phyloP scores from a whole-genome alignment of 2,888 invertebrate species.

The Prostheceraeus crozeri region DNA sequence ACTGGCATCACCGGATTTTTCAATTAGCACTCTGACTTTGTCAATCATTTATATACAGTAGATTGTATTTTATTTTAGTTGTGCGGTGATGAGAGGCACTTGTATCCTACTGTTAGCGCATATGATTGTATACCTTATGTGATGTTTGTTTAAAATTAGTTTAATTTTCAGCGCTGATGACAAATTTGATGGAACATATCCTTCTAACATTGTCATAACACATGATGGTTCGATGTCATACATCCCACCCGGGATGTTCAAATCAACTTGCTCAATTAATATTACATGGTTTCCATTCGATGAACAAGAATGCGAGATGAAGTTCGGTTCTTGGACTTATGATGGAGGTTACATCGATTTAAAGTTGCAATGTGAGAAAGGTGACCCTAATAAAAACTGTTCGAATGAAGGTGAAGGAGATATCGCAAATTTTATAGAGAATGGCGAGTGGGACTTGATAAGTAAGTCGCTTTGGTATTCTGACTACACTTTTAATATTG shows the following conservation, averaged over 20 bases:
- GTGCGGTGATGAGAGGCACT: too few species aligned
- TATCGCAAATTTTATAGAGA: conserved; percentile 92
- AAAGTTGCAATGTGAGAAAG: conserved; percentile 28
- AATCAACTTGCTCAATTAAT: conserved; percentile 42
- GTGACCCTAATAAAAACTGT: conserved; percentile 3
- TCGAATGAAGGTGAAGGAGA: conserved; percentile 69
- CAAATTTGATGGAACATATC: conserved; percentile 35
- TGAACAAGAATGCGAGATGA: conserved; percentile 41
- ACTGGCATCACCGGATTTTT: too few species aligned
- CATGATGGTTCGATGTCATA: conserved; percentile 40
- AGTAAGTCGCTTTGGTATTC: too few species aligned
- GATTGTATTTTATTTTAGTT: too few species aligned
- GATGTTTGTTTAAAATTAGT: neutral
- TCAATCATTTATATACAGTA: too few species aligned
- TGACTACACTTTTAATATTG: too few species aligned
- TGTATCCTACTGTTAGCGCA: too few species aligned
- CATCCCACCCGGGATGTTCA: conserved; percentile 43
- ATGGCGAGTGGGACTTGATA: conserved; percentile 98
- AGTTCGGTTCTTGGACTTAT: conserved; percentile 43
- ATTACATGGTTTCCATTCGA: conserved; percentile 43
- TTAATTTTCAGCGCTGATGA: conserved; percentile 38
- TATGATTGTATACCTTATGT: too few species aligned
- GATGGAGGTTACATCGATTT: conserved; percentile 39
- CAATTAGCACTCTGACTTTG: too few species aligned
- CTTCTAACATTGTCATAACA: conserved; percentile 39